phyloP scores from a whole-genome alignment of 2,888 invertebrate species.

The Amblyjoppa fuscipennis region DNA sequence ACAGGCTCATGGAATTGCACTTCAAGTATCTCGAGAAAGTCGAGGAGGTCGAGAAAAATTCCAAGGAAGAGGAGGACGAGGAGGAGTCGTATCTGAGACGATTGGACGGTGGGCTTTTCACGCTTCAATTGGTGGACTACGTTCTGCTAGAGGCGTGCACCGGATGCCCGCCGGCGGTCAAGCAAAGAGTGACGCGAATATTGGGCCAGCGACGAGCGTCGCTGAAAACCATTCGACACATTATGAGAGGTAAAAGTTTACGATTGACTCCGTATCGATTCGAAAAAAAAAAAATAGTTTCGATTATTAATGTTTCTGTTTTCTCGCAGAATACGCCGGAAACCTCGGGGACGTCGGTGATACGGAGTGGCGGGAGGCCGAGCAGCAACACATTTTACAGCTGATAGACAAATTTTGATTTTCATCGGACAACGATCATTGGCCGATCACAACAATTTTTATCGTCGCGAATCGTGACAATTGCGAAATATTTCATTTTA shows the following conservation, averaged over 20 bases:
- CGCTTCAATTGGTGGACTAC: slow-evolving; percentile 97
- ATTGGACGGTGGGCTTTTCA: slow-evolving; percentile 97
- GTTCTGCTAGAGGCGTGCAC: slow-evolving; percentile 92
- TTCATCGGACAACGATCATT: slow-evolving; percentile 1
- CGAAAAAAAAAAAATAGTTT: not conserved
- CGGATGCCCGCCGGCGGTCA: slow-evolving; percentile 91
- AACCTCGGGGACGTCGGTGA: slow-evolving; percentile 97
- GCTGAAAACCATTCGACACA: slow-evolving; percentile 95
- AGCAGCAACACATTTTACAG: slow-evolving; percentile 96
- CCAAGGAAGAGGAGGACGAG: slow-evolving; percentile 91
- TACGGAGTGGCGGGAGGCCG: slow-evolving; percentile 93
- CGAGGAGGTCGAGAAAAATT: slow-evolving; percentile 90
- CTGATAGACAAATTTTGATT: slow-evolving; percentile 96
- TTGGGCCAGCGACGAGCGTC: slow-evolving; percentile 96
- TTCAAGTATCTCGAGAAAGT: slow-evolving; percentile 98
- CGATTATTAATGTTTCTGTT: slow-evolving; percentile 8
- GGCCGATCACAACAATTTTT: not conserved
- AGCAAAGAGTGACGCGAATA: slow-evolving; percentile 95
- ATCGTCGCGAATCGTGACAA: slow-evolving; percentile 9
- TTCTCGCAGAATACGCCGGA: slow-evolving; percentile 94
- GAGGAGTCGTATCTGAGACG: slow-evolving; percentile 95
- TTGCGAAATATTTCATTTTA: slow-evolving; percentile 7
- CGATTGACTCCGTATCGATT: slow-evolving; percentile 9
- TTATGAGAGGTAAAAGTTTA: slow-evolving; percentile 92
- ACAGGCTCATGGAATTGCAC: slow-evolving; percentile 97